Evolutionary conservation across 2,113 vertebrate species (phyloP).

Genomic region (Laterallus jamaicensis): DNA sequence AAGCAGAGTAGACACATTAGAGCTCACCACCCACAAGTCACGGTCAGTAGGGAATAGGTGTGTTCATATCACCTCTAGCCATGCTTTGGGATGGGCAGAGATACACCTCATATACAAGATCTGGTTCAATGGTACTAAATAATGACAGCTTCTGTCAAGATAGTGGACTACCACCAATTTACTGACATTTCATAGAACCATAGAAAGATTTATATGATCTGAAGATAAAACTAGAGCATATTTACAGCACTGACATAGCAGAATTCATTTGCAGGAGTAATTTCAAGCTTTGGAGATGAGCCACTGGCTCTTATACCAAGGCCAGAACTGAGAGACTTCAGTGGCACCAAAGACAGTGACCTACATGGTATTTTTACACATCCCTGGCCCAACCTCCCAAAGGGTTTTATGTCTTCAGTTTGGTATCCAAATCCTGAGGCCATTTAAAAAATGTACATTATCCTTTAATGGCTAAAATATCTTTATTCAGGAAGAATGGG

Average conservation of each 20-base stretch:
- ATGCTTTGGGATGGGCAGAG: not conserved
- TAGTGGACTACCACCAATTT: not conserved
- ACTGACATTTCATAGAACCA: not conserved
- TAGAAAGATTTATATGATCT: not conserved
- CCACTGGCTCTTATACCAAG: not conserved
- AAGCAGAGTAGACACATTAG: not conserved
- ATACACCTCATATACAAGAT: not conserved
- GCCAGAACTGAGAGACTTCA: not conserved
- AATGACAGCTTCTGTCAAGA: not conserved
- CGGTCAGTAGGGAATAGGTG: not conserved
- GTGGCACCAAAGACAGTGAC: not conserved
- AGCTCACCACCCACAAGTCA: not conserved
- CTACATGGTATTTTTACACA: not conserved
- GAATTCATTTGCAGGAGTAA: not conserved
- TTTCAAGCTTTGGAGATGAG: not conserved
- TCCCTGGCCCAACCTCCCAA: not conserved
- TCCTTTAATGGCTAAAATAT: not conserved
- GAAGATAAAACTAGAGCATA: not conserved
- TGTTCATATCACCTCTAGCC: not conserved
- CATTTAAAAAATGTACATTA: not conserved
- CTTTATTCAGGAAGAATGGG: not conserved
- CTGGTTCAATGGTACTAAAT: fast-evolving
- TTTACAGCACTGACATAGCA: not conserved
- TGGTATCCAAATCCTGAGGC: not conserved
- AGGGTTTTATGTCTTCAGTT: not conserved